Evolutionary conservation across 2,888 invertebrate species (phyloP), one percentile per base, ranked within the genome.

Genomic region (Diloba caeruleocephala): DNA sequence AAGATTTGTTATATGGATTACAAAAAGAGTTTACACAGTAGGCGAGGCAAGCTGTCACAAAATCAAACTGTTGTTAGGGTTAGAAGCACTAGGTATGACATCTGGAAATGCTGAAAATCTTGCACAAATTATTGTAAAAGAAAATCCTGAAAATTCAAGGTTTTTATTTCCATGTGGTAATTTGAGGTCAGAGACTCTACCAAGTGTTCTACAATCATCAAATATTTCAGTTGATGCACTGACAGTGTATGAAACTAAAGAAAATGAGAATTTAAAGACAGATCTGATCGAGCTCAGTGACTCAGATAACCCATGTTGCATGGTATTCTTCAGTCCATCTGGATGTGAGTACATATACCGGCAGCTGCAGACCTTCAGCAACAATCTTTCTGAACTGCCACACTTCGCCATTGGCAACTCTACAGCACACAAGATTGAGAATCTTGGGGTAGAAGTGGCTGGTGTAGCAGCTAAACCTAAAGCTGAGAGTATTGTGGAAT

Each of bases 321-420:
- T 92, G 78, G 90, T 92, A 38, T 92, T 92, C 75, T 93, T 93
- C 58, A 92, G 92, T 54, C 92, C 92, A 0, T 92, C 92, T 0
- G 92, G 92, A 0, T 91, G 90, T 43, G 92, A 92, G 59, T 92
- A 92, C 64, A 84, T 88, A 13, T 83, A 91, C 62, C 71, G 91
- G 2, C 88, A 89, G 61, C 81, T 92, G 19, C 92, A 92, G 66
- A 91, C 92, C 0, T 88, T 92, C 54, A 82, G 71, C 60, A 91
- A 90, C 61, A 76, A 64, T 9, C 81, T 92, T 1, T 82, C 82
- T 0, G 64, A 62, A 26, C 70, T 92, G 6, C 92, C 92, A 1
- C 87, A 88, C 54, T 92, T 92, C 75, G 92, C 92, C 6, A 92
- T 92, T 28, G 92, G 92, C n/a, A 88, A 89, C 71, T 86, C 91